These are phyloP conservation scores for Zeugodacus cucurbitae DNA, from an alignment of 1,140 invertebrate species.

Conservation along the genomic window DNA sequence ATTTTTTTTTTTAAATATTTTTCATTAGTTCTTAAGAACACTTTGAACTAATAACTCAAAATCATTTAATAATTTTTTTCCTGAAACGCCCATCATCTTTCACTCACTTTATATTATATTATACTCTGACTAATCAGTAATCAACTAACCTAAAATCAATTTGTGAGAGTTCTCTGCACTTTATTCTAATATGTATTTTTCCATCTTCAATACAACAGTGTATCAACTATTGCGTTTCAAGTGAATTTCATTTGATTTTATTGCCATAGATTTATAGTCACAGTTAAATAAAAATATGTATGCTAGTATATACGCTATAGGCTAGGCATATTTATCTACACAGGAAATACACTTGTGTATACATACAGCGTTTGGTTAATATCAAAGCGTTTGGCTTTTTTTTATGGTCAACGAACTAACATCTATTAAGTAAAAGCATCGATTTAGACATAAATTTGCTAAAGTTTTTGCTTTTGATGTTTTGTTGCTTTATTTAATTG, in stretches of 20 bases:
- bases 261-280: background rate
- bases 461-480: slow-evolving; percentile 12
- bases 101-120: too few relatives aligned
- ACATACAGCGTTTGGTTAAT: background rate
- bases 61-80: too few relatives aligned
- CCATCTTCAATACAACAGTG: background rate
- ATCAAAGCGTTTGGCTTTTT: background rate
- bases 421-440: background rate
- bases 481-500: background rate
- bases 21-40: too few relatives aligned
- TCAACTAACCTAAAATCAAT: background rate
- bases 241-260: slow-evolving; percentile 25
- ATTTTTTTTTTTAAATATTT: too few relatives aligned
- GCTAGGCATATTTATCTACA: background rate
- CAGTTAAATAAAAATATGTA: slow-evolving; percentile 10
- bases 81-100: too few relatives aligned
- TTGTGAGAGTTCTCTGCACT: background rate
- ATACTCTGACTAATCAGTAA: background rate
- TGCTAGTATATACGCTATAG: too few relatives aligned
- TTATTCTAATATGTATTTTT: background rate
- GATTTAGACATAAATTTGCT: slow-evolving; percentile 4
- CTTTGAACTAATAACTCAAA: too few relatives aligned
- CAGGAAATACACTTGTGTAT: background rate
- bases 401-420: background rate
- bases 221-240: background rate